Conservation (phyloP, 30 jellyfish, hydroid and myxozoan species). For the Nemopilema nomurai region DNA sequence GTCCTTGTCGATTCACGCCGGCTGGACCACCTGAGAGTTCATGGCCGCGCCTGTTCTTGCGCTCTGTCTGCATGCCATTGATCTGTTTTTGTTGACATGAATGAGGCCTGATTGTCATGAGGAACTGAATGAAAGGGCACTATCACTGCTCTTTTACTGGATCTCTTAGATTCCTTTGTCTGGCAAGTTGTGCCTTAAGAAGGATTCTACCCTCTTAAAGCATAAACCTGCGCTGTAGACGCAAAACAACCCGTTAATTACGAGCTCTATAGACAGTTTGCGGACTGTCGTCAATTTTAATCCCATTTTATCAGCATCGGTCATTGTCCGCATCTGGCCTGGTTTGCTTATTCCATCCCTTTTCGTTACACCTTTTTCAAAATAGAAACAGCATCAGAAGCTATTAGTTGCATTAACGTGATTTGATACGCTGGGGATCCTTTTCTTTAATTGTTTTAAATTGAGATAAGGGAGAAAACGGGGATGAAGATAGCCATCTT, state of each 20-base stretch:
- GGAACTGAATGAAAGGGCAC: background rate
- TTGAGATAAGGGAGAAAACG: background rate
- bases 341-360: background rate
- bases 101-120: background rate
- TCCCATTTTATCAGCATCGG: background rate
- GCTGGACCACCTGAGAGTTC: background rate
- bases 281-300: background rate
- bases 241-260: background rate
- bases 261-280: background rate
- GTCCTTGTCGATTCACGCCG: no score
- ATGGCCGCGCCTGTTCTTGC: background rate
- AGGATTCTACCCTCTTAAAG: background rate
- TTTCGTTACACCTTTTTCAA: background rate
- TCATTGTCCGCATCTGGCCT: background rate
- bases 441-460: background rate
- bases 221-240: background rate
- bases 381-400: background rate
- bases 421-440: background rate
- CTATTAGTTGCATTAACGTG: background rate
- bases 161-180: background rate
- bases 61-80: background rate
- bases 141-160: background rate
- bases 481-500: background rate
- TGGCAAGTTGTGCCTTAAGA: background rate
- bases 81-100: background rate